Evolutionary conservation across 2,113 vertebrate genomes (phyloP).

Genomic region (Oryzias curvinotus): DNA sequence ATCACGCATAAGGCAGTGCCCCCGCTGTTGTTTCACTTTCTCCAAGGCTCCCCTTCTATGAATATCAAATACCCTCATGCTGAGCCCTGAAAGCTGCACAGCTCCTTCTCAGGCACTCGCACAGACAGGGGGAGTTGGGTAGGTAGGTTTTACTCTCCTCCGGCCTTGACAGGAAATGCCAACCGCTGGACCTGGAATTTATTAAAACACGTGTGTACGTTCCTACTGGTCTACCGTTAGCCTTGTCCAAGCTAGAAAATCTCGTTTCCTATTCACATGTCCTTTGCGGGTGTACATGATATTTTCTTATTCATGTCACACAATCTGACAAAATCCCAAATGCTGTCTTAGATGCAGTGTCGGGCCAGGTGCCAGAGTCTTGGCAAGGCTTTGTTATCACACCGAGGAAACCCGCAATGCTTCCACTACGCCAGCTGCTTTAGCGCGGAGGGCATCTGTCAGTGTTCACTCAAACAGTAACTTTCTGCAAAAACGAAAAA

Average conservation of each 20-base stretch:
- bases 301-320: slow-evolving; percentile 64
- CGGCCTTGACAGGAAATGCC: slow-evolving; percentile 65
- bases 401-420: slow-evolving; percentile 32
- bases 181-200: slow-evolving; percentile 54
- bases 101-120: slow-evolving; percentile 61
- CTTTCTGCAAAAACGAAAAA: slow-evolving; percentile 10
- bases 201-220: slow-evolving; percentile 44
- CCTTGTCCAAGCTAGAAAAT: slow-evolving; percentile 54
- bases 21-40: slow-evolving; percentile 75
- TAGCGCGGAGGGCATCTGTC: slow-evolving; percentile 41
- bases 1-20: slow-evolving; percentile 69
- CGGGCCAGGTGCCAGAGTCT: slow-evolving; percentile 43
- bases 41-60: slow-evolving; percentile 74
- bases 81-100: slow-evolving; percentile 72
- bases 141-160: slow-evolving; percentile 38
- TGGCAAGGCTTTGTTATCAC: slow-evolving; percentile 29
- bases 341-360: slow-evolving; percentile 51
- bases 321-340: slow-evolving; percentile 56
- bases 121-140: slow-evolving; percentile 4
- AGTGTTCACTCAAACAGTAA: slow-evolving; percentile 29
- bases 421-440: slow-evolving; percentile 25
- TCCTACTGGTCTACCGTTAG: slow-evolving; percentile 63
- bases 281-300: slow-evolving; percentile 35
- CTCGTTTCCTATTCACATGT: slow-evolving; percentile 52
- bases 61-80: slow-evolving; percentile 79